Conservation (phyloP, 2,113 vertebrate genomes). For the Crypturellus undulatus region DNA sequence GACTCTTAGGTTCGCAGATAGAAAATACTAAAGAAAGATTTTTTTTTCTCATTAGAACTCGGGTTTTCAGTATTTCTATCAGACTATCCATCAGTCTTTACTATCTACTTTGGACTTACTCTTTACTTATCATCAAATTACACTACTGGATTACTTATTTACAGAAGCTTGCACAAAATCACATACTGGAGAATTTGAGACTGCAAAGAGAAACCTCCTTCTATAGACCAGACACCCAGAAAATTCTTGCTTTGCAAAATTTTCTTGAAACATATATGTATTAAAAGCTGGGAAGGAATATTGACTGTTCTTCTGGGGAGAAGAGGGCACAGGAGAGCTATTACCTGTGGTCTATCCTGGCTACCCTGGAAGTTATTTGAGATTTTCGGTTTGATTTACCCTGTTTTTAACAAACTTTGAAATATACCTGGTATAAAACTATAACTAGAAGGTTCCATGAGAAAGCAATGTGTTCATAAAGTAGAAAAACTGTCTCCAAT, state of each 20-base stretch:
- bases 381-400: neutral
- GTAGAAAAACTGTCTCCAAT: neutral
- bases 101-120: neutral
- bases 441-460: neutral
- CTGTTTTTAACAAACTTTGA: neutral
- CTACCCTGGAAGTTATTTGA: neutral
- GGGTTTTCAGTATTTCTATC: neutral
- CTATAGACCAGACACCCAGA: neutral
- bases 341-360: neutral
- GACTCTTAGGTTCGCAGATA: neutral
- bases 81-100: neutral
- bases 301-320: neutral
- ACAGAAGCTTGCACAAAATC: neutral
- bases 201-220: neutral
- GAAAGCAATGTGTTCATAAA: neutral
- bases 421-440: neutral
- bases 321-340: neutral
- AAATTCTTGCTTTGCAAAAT: neutral
- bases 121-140: neutral
- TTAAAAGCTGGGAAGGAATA: neutral
- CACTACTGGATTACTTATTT: neutral
- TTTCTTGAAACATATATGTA: neutral
- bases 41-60: neutral
- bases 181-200: neutral
- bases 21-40: neutral